These are phyloP conservation scores for Ganaspis brasiliensis DNA, from an alignment of 2,888 invertebrate genomes.

Conservation along the genomic window DNA sequence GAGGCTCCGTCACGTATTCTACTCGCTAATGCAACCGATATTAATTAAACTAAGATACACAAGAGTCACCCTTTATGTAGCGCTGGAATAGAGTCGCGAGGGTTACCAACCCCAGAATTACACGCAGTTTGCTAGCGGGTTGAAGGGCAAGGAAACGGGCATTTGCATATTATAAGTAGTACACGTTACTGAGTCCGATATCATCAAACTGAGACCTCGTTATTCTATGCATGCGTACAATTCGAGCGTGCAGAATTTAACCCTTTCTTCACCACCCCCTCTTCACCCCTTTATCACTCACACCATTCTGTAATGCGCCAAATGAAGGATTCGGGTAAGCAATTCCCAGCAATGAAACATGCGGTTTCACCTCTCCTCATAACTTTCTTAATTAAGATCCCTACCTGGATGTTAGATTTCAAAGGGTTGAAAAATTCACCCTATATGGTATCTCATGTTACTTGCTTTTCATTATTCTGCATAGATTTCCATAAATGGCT, in stretches of 20 bases:
- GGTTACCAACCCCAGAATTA: constrained; percentile 75
- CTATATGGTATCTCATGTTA: constrained; percentile 8
- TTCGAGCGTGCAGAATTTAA: constrained; percentile 70
- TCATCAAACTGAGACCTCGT: constrained; percentile 75
- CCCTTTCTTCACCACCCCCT: constrained; percentile 57
- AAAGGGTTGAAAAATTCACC: constrained; percentile 11
- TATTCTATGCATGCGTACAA: constrained; percentile 75
- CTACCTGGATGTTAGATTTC: constrained; percentile 27
- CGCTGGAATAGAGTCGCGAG: constrained; percentile 71
- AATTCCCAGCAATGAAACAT: constrained; percentile 63
- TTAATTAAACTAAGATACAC: constrained; percentile 72
- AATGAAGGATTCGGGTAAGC: constrained; percentile 63
- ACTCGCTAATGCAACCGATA: constrained; percentile 62
- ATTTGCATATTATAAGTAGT: constrained; percentile 81
- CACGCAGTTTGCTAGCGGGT: constrained; percentile 64
- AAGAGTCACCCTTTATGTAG: constrained; percentile 59
- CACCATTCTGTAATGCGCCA: constrained; percentile 45
- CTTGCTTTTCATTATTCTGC: not conserved
- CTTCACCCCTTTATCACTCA: constrained; percentile 45
- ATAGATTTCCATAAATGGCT: constrained; percentile 12
- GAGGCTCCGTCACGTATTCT: constrained; percentile 27
- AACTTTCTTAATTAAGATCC: constrained; percentile 44
- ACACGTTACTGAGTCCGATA: constrained; percentile 77
- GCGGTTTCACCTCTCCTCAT: constrained; percentile 35
- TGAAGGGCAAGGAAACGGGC: constrained; percentile 61